phyloP scores from a whole-genome alignment of 2,797 vertebrate genomes.

The Argyrosomus regius region DNA sequence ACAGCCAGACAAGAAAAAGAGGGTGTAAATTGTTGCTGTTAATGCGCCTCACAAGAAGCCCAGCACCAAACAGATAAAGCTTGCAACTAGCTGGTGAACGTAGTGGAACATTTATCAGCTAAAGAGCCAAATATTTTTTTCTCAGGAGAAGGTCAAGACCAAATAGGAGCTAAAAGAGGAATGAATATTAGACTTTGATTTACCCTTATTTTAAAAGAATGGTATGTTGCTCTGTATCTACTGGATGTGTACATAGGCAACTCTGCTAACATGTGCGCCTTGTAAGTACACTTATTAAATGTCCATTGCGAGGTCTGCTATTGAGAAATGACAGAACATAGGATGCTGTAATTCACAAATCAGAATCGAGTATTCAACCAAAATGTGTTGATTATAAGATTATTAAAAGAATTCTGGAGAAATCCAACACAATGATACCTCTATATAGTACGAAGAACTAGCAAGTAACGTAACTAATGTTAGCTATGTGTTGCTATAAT shows the following conservation, averaged over 20 bases:
- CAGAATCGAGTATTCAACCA: no score
- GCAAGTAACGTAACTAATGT: no score
- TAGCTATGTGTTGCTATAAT: no score
- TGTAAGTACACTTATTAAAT: background rate
- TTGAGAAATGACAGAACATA: no score
- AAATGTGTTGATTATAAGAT: no score
- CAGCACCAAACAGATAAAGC: background rate
- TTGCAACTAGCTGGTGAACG: background rate
- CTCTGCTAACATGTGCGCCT: background rate
- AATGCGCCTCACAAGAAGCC: background rate
- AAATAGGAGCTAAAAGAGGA: background rate
- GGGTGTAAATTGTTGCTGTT: slow-evolving; percentile 11
- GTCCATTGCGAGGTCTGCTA: no score
- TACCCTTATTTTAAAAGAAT: no score
- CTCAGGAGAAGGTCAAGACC: background rate
- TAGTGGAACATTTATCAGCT: slow-evolving; percentile 7
- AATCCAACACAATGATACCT: no score
- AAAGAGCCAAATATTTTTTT: background rate
- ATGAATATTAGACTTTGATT: background rate
- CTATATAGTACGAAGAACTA: no score
- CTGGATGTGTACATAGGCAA: background rate
- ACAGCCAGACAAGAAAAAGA: background rate
- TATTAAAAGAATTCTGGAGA: no score
- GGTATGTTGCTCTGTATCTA: background rate
- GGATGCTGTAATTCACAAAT: no score